A percentile compares a stretch with the other conserved stretches of the same genome.
Evolutionary conservation across 1,140 invertebrate species (phyloP).

Genomic region (Aphelinus certus): DNA sequence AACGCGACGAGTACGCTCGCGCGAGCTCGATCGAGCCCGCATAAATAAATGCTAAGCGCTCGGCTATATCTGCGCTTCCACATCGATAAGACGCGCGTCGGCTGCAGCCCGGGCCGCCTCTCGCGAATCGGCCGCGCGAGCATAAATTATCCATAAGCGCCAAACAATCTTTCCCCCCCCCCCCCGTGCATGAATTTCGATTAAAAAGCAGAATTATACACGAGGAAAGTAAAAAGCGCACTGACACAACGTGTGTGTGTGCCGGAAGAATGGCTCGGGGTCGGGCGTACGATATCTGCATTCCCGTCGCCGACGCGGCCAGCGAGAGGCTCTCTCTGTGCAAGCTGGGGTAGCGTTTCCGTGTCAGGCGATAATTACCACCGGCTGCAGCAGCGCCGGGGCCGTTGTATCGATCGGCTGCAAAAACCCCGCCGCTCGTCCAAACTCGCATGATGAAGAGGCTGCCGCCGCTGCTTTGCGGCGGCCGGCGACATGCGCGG

Average conservation of each 20-base stretch:
- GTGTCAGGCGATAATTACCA: conserved; percentile 35
- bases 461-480: conserved; percentile 39
- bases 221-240: conserved; percentile 1
- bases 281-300: neutral
- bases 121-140: neutral
- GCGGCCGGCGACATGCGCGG: conserved; percentile 2
- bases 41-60: too few species aligned
- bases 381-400: conserved; percentile 29
- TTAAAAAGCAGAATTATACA: neutral
- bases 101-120: neutral
- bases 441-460: conserved; percentile 61
- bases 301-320: too few species aligned
- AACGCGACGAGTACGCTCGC: neutral
- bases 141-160: conserved; percentile 29
- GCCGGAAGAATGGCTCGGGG: neutral
- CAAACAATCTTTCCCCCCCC: neutral
- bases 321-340: too few species aligned
- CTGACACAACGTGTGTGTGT: neutral
- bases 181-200: neutral
- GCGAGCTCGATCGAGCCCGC: too few species aligned
- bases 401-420: conserved; percentile 45
- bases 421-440: conserved; percentile 40
- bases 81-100: conserved; percentile 17
- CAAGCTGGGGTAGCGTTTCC: conserved; percentile 10
- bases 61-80: neutral